Evolutionary conservation across 2,888 invertebrate species (phyloP).

Genomic region (Drosophila sordidula): DNA sequence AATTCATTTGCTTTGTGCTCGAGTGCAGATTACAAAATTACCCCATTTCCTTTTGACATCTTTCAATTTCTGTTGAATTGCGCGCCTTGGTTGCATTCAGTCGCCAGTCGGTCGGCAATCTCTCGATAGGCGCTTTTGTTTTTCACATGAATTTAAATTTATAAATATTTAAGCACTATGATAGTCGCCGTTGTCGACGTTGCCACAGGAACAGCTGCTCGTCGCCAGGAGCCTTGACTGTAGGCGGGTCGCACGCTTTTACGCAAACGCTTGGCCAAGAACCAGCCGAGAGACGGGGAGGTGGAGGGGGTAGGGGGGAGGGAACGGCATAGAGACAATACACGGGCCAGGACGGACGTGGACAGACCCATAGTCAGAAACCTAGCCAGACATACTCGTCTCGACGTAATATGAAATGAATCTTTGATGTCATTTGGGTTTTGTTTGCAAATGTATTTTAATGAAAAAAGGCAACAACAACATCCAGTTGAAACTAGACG

Average conservation of each 20-base stretch:
- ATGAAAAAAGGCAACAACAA: slow-evolving; percentile 59
- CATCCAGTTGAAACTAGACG: slow-evolving; percentile 36
- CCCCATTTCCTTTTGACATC: slow-evolving; percentile 76
- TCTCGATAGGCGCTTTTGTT: slow-evolving; percentile 70
- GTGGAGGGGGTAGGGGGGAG: background rate
- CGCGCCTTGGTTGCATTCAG: slow-evolving; percentile 51
- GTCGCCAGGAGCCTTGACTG: slow-evolving; percentile 30
- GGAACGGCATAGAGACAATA: background rate
- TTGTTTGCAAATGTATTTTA: slow-evolving; percentile 70
- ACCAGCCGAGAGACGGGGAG: slow-evolving; percentile 8
- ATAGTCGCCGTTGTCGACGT: slow-evolving; percentile 52
- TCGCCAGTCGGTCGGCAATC: slow-evolving; percentile 32
- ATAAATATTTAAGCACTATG: slow-evolving; percentile 76
- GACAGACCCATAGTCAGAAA: background rate
- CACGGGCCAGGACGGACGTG: slow-evolving; percentile 14
- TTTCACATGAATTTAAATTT: slow-evolving; percentile 76
- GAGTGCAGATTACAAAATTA: slow-evolving; percentile 78
- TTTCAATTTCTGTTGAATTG: slow-evolving; percentile 77
- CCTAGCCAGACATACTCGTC: slow-evolving; percentile 52
- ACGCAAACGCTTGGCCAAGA: slow-evolving; percentile 55
- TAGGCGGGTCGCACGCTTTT: slow-evolving; percentile 47
- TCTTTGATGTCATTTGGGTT: slow-evolving; percentile 78
- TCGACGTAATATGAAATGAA: slow-evolving; percentile 75
- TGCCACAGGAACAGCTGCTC: slow-evolving; percentile 36
- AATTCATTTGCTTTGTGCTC: slow-evolving; percentile 77